A percentile compares a stretch with the other conserved stretches of the same genome.
Evolutionary conservation across 2,888 invertebrate species (phyloP).

Genomic region (Anoplius nigerrimus): DNA sequence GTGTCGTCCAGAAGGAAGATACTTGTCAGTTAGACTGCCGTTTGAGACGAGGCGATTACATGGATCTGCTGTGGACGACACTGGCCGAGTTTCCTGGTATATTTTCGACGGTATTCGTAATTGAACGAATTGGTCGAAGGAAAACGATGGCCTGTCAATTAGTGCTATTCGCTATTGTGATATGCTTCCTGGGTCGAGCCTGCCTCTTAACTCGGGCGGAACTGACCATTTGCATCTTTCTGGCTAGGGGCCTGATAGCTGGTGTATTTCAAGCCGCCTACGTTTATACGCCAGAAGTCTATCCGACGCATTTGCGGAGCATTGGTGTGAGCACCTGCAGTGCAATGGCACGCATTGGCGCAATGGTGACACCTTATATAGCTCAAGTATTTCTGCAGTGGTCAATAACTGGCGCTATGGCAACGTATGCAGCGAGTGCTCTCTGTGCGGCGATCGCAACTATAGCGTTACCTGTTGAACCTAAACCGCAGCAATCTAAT

Average conservation of each 20-base stretch:
- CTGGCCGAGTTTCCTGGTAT: constrained; percentile 96
- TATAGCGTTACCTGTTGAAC: constrained; percentile 89
- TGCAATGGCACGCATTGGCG: constrained; percentile 92
- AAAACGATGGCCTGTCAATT: constrained; percentile 96
- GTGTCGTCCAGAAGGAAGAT: constrained; percentile 64
- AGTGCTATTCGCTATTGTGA: constrained; percentile 86
- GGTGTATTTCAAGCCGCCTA: constrained; percentile 97
- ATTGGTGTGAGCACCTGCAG: constrained; percentile 96
- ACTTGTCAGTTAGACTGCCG: constrained; percentile 79
- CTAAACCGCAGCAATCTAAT: constrained; percentile 78
- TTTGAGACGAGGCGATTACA: constrained; percentile 90
- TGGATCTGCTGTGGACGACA: constrained; percentile 95
- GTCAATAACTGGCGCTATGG: constrained; percentile 84
- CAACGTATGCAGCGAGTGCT: constrained; percentile 87
- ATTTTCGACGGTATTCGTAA: constrained; percentile 90
- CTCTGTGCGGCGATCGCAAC: constrained; percentile 86
- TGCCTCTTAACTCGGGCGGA: constrained; percentile 81
- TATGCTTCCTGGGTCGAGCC: constrained; percentile 85
- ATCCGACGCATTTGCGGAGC: constrained; percentile 91
- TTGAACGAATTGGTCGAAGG: constrained; percentile 92
- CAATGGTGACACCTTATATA: constrained; percentile 95
- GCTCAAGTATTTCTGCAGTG: constrained; percentile 91
- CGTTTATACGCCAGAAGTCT: constrained; percentile 96
- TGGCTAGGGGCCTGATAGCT: constrained; percentile 93
- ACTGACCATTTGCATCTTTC: constrained; percentile 88